Base-by-base conservation (phyloP, 2,888 invertebrate species). In the Choreutis nemorana region DNA sequence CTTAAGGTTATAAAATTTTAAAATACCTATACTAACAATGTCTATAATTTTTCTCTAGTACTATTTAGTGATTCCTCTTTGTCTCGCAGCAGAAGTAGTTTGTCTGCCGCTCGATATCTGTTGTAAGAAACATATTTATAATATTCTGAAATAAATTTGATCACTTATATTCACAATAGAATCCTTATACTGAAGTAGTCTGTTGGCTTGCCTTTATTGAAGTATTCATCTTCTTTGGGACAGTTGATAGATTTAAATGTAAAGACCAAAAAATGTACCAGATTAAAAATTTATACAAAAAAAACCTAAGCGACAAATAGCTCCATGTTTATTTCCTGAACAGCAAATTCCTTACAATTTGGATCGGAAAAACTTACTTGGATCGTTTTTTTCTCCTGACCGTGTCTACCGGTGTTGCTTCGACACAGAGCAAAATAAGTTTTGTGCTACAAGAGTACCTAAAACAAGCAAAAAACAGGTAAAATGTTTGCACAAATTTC, bases 361-460 rank as follows among this genome's bases (percentile, higher is more conserved):
- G 23, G 13, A 12, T 24, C 16, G 28, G 24, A 32, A 24, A 32
- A 28, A 64, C 73, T 65, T 55, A 78, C 77, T 66, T 71, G 16
- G 73, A 72, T 59, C 75, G 63, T 62, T 65, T 84, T 82, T 77
- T 83, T 83, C 75, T 79, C 58, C 75, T 67, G 37, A 81, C 82
- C 39, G 82, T 78, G 42, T 82, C 80, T 39, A 81, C 81, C 24
- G 84, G 83, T 28, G 89, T 85, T 20, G 90, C 90, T 80, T 97
- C 96, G 45, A 97, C 87, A 68, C 97, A 97, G 23, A 97, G 83
- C 33, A 97, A 86, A 51, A 94, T 89, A 55, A 96, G 86, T 58
- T 87, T 86, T 65, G 90, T 91, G 73, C 91, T 91, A 80, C 97
- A 97, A 25, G 91, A 84, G 57, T 87, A 88, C 40, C 88, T 87